Evolutionary conservation across 2,113 vertebrate genomes (phyloP), one percentile per base, ranked within the genome.

Genomic region (Nothocercus julius): DNA sequence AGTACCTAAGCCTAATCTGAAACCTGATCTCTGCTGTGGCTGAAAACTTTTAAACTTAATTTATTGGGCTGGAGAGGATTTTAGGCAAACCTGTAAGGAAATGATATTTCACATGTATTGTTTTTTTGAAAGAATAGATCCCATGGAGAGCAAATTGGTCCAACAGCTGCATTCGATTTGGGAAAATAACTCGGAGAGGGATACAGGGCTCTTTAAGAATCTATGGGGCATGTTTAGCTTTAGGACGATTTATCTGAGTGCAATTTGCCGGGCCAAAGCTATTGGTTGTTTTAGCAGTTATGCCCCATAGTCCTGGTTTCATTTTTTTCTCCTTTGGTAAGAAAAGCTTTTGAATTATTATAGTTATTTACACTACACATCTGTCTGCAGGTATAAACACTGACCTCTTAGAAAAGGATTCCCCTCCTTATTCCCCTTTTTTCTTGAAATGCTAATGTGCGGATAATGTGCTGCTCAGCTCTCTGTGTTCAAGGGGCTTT

Each of bases 121-220:
- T 97, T 96, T 97, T 94, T 96, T 96, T 82, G 9, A 97, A 95
- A 97, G 95, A 96, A 97, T 94, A 95, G 96, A 97, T 96, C 95
- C 95, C 59, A 61, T 81, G 83, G 94, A 97, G 94, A 87, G 93
- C 89, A 96, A 97, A 97, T 87, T 96, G 95, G 95, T 97, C 93
- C 90, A 95, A 96, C 97, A 98, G 97, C 97, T 98, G 97, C 88
- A 97, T 97, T 98, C 10, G 82, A 98, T 98, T 98, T 98, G 93
- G 96, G 83, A 96, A 97, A 97, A 95, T 90, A 97, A 97, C 92
- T 95, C 88, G 77, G 91, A 97, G 80, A 36, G 90, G 95, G 76
- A 94, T 70, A 91, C 89, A 92, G 89, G 81, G 67, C 82, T 96
- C 87, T 96, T 92, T 96, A 96, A 97, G 92, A 95, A 95, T 79